phyloP scores from a whole-genome alignment of 2,113 vertebrate genomes.

The Picathartes gymnocephalus region DNA sequence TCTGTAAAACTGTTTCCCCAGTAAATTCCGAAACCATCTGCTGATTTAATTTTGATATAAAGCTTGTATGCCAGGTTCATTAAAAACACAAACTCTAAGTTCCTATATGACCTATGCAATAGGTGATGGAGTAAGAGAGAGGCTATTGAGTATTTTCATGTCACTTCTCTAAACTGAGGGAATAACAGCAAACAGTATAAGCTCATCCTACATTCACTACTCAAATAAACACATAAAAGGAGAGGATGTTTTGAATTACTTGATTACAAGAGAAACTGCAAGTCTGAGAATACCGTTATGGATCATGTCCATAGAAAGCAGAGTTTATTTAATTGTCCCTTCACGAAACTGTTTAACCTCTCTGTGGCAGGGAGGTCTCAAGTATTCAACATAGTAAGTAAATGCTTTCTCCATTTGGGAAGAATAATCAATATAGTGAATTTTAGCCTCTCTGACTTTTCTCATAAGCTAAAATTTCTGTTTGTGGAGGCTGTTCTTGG shows the following conservation, averaged over 20 bases:
- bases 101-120: background rate
- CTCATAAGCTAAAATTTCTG: background rate
- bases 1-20: background rate
- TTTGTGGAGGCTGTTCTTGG: background rate
- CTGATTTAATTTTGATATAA: background rate
- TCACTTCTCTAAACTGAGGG: background rate
- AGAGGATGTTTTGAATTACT: background rate
- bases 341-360: background rate
- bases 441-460: background rate
- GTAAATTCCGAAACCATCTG: background rate
- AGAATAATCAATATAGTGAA: background rate
- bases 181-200: background rate
- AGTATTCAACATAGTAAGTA: background rate
- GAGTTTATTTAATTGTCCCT: background rate
- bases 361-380: background rate
- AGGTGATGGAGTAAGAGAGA: background rate
- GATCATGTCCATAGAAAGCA: background rate
- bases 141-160: background rate
- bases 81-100: background rate
- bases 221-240: background rate
- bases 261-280: background rate
- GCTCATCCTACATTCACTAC: background rate
- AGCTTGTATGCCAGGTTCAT: background rate
- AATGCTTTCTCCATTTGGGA: background rate
- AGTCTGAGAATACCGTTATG: background rate